Percentiles rank a stretch among this genome's conserved stretches.
These are phyloP conservation scores for Remorina albescens DNA, from an alignment of 2,797 vertebrate species.

Conservation along the genomic window DNA sequence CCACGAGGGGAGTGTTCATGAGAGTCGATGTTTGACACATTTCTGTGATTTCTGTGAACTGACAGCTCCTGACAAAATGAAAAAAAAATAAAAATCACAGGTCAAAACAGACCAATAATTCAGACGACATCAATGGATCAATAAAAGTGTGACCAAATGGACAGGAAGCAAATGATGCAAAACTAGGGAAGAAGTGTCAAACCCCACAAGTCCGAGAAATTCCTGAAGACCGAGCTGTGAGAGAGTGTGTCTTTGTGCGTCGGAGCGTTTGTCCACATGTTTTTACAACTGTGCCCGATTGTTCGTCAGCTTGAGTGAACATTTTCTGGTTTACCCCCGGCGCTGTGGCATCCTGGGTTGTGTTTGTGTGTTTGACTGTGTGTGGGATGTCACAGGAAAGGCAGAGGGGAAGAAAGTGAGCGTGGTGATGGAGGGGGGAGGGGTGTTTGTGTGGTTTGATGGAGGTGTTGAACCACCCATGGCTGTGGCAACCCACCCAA, in stretches of 20 bases:
- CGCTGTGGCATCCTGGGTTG: slow-evolving; percentile 23
- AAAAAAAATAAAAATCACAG: too few relatives aligned
- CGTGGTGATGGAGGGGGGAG: neutral
- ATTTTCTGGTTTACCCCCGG: neutral
- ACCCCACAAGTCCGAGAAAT: slow-evolving; percentile 52
- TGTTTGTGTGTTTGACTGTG: slow-evolving; percentile 33
- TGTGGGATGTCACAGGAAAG: slow-evolving; percentile 14
- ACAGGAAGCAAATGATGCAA: slow-evolving; percentile 18
- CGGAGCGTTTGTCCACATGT: slow-evolving; percentile 57
- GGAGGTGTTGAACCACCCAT: slow-evolving; percentile 62
- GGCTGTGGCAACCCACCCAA: slow-evolving; percentile 41
- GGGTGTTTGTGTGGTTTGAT: slow-evolving; percentile 37
- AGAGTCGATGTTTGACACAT: neutral
- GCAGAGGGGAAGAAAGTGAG: slow-evolving; percentile 22
- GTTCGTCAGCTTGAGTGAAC: slow-evolving; percentile 25
- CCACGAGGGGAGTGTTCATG: neutral
- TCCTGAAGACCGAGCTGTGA: slow-evolving; percentile 49
- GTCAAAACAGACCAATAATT: neutral
- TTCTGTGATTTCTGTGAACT: neutral
- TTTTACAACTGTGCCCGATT: slow-evolving; percentile 36
- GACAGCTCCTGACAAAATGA: too few relatives aligned
- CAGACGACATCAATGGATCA: neutral
- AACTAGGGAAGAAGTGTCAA: slow-evolving; percentile 54
- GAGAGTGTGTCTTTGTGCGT: slow-evolving; percentile 31
- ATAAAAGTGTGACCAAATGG: slow-evolving; percentile 30